A percentile compares a stretch with the other conserved stretches of the same genome.
Evolutionary conservation across 2,797 vertebrate species (phyloP).

Genomic region (Arrhamphus sclerolepis): DNA sequence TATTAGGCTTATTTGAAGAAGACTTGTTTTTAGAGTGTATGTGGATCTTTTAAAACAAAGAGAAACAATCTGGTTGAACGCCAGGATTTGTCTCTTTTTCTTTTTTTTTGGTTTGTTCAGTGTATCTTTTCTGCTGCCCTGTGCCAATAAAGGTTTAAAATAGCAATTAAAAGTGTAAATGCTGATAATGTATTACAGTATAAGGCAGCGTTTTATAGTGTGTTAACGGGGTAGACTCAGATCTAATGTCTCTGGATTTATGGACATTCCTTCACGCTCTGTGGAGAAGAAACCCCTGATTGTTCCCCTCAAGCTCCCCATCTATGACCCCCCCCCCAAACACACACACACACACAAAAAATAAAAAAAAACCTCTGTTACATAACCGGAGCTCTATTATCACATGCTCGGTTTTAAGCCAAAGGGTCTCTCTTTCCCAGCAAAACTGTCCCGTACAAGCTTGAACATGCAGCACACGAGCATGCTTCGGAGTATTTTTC

Average conservation of each 20-base stretch:
- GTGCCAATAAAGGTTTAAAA: too few relatives aligned
- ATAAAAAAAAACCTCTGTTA: slow-evolving; percentile 34
- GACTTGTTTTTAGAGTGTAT: too few relatives aligned
- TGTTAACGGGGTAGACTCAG: too few relatives aligned
- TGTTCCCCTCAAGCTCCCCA: slow-evolving; percentile 31
- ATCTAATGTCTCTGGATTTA: slow-evolving; percentile 38
- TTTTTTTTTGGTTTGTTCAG: too few relatives aligned
- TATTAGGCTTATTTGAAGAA: too few relatives aligned
- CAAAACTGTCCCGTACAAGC: slow-evolving; percentile 24
- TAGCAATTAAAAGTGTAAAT: too few relatives aligned
- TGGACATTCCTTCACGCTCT: slow-evolving; percentile 61
- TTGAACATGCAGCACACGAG: slow-evolving; percentile 20
- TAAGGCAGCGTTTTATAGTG: too few relatives aligned
- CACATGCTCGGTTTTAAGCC: slow-evolving; percentile 43
- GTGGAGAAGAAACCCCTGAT: slow-evolving; percentile 51
- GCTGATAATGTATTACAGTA: too few relatives aligned
- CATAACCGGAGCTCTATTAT: slow-evolving; percentile 60
- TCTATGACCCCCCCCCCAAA: slow-evolving; percentile 7
- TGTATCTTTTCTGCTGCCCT: too few relatives aligned
- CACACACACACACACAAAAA: slow-evolving; percentile 3
- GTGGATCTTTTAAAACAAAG: too few relatives aligned
- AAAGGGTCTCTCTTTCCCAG: slow-evolving; percentile 47
- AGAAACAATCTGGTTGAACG: too few relatives aligned
- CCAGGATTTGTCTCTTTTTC: too few relatives aligned
- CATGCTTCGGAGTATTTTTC: not conserved